Conservation (phyloP, 30 jellyfish, hydroid and myxozoan genomes). For the Aurelia coerulea region DNA sequence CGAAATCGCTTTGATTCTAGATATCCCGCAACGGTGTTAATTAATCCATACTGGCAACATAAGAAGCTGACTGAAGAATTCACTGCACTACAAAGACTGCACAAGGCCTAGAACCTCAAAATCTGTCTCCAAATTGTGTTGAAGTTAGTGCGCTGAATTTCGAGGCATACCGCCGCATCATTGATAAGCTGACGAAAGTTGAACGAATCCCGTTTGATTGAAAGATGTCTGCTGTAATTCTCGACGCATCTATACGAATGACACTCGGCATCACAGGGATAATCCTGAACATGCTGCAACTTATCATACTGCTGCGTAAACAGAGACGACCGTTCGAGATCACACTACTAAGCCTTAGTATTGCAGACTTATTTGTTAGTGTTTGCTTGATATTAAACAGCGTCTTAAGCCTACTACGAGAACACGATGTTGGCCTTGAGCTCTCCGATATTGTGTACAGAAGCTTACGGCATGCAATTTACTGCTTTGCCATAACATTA, state of each 20-base stretch:
- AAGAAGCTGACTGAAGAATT: no score
- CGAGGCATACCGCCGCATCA: no score
- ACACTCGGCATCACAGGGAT: background rate
- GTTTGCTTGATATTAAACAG: background rate
- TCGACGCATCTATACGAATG: background rate
- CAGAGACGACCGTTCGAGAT: background rate
- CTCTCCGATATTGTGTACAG: background rate
- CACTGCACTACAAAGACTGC: no score
- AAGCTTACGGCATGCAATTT: constrained; percentile 5
- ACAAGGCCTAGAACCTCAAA: no score
- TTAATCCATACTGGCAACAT: no score
- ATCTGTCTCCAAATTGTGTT: no score
- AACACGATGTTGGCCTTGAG: background rate
- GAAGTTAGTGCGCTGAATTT: no score
- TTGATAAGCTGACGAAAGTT: no score
- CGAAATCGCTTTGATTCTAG: no score
- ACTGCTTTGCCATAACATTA: constrained; percentile 2
- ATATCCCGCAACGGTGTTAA: no score
- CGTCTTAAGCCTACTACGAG: background rate
- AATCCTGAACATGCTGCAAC: background rate
- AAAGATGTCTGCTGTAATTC: no score
- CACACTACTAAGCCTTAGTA: constrained; percentile 13
- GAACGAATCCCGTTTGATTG: no score
- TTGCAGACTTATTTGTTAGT: background rate
- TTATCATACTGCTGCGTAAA: background rate